Conservation (phyloP, 2,888 invertebrate genomes). For the Meghimatium bilineatum region DNA sequence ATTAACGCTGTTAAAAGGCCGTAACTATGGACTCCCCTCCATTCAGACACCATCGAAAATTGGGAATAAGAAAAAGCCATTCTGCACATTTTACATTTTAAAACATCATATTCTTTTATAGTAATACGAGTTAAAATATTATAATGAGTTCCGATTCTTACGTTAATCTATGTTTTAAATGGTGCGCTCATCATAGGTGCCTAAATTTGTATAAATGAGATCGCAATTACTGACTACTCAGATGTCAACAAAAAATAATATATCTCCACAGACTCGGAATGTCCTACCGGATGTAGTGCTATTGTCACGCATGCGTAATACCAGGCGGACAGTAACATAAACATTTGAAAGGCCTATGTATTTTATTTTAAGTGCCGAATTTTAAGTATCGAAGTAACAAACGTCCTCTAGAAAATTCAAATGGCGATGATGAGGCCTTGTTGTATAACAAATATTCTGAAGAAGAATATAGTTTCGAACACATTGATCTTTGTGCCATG, state of each 20-base stretch:
- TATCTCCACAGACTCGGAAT: constrained; percentile 44
- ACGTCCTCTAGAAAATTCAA: neutral
- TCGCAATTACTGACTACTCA: neutral
- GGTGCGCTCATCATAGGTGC: neutral
- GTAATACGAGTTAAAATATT: neutral
- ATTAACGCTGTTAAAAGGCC: neutral
- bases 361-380: too few relatives aligned
- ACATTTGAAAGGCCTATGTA: neutral
- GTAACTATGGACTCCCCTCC: constrained; percentile 24
- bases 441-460: neutral
- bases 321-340: neutral
- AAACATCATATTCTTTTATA: neutral
- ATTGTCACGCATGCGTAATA: constrained; percentile 18
- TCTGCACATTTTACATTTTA: neutral
- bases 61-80: neutral
- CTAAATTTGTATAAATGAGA: neutral
- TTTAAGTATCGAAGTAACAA: neutral
- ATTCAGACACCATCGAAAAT: neutral
- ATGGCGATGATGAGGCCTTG: constrained; percentile 3
- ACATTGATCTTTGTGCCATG: constrained; percentile 6
- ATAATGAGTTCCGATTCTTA: neutral
- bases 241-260: constrained; percentile 33
- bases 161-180: neutral
- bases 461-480: neutral
- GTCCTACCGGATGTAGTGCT: constrained; percentile 14